Evolutionary conservation across 1,140 invertebrate genomes (phyloP).

Genomic region (Drosophila ercepeae): DNA sequence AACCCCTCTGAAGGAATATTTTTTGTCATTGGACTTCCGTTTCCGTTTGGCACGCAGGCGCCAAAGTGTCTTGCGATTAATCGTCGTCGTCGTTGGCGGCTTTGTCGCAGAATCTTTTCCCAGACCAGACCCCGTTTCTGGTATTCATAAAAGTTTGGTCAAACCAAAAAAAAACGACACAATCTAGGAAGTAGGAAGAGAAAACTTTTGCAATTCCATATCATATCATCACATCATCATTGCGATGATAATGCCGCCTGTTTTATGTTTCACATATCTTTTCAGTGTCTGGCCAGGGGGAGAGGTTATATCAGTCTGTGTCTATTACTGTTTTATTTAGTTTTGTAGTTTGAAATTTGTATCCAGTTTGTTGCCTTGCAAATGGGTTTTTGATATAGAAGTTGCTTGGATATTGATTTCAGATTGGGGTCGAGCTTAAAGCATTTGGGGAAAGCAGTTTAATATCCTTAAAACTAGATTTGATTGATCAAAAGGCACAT

Average conservation of each 20-base stretch:
- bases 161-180: conserved; percentile 30
- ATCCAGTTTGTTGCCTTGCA: conserved; percentile 18
- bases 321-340: conserved; percentile 33
- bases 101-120: conserved; percentile 57
- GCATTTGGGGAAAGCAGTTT: neutral
- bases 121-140: neutral
- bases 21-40: conserved; percentile 51
- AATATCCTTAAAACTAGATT: neutral
- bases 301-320: conserved; percentile 15
- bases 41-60: conserved; percentile 60
- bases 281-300: conserved; percentile 28
- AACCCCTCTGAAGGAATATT: conserved; percentile 9
- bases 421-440: conserved; percentile 6
- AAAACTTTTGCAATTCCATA: conserved; percentile 80
- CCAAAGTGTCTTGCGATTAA: conserved; percentile 68
- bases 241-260: conserved; percentile 74
- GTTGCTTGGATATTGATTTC: conserved; percentile 59
- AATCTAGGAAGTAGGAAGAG: conserved; percentile 25
- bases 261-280: conserved; percentile 74
- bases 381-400: conserved; percentile 64
- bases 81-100: conserved; percentile 59
- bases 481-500: conserved; percentile 23
- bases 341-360: conserved; percentile 46
- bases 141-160: conserved; percentile 63
- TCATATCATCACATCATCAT: conserved; percentile 82